A percentile compares a stretch with the other conserved stretches of the same genome.
Conservation (phyloP, 1,140 invertebrate genomes). For the Aethina tumida region DNA sequence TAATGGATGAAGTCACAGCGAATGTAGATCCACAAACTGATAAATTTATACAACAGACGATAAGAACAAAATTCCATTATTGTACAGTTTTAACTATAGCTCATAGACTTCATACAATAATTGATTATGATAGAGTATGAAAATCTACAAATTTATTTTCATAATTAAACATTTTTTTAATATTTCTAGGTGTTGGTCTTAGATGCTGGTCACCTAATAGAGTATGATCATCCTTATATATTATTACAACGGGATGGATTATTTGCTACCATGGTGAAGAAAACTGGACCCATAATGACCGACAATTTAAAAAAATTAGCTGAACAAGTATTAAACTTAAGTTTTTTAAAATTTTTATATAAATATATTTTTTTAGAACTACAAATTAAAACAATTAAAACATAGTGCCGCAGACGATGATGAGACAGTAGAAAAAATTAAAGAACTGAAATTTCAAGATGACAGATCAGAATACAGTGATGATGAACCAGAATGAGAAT, state of each 20-base stretch:
- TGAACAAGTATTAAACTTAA: slow-evolving; percentile 14
- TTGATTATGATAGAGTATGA: slow-evolving; percentile 34
- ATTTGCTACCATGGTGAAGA: slow-evolving; percentile 57
- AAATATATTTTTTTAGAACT: slow-evolving; percentile 8
- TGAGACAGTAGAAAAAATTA: too few species aligned
- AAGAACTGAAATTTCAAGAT: too few species aligned
- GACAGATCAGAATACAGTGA: too few species aligned
- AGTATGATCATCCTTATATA: slow-evolving; percentile 33
- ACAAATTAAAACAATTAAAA: slow-evolving; percentile 4
- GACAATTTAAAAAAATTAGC: slow-evolving; percentile 18
- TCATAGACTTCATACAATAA: slow-evolving; percentile 49
- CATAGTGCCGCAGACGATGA: not conserved
- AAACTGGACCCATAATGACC: slow-evolving; percentile 38
- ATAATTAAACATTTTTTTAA: not conserved
- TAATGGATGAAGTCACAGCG: slow-evolving; percentile 72
- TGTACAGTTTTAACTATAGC: slow-evolving; percentile 72
- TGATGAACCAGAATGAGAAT: too few species aligned
- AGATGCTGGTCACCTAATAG: slow-evolving; percentile 28
- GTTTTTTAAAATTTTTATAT: not conserved
- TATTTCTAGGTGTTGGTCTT: slow-evolving; percentile 27
- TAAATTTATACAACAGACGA: slow-evolving; percentile 50
- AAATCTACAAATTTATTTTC: not conserved
- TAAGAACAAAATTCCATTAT: slow-evolving; percentile 45
- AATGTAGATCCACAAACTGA: slow-evolving; percentile 60
- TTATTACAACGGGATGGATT: slow-evolving; percentile 40